Evolutionary conservation across 92 coral and sea anemone species (phyloP).

Genomic region (Parazoanthus darwini): DNA sequence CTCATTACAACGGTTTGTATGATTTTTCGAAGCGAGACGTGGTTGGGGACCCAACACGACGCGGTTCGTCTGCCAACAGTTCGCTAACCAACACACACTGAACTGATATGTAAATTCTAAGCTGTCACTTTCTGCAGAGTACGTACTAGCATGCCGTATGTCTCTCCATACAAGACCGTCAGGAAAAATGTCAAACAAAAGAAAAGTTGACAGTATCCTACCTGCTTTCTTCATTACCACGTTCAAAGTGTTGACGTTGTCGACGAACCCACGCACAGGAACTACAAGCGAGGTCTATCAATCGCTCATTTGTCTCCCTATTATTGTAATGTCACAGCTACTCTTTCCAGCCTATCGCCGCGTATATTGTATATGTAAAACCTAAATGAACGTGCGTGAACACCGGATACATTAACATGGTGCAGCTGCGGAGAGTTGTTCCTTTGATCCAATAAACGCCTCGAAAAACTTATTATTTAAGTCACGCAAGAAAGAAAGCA

Average conservation of each 20-base stretch:
- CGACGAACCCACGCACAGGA: neutral
- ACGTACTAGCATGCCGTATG: neutral
- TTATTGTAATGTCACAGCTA: conserved; percentile 10
- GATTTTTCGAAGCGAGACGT: neutral
- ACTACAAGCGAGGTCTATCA: neutral
- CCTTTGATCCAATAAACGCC: neutral
- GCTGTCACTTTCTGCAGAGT: neutral
- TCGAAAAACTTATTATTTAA: too few relatives aligned
- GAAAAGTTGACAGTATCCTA: neutral
- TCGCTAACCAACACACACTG: too few relatives aligned
- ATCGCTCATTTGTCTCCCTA: neutral
- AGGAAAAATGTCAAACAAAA: neutral
- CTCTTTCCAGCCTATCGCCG: conserved; percentile 6
- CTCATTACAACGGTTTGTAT: neutral
- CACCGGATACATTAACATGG: conserved; percentile 5
- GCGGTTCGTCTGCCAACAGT: neutral
- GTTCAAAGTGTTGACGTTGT: neutral
- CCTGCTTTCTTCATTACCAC: neutral
- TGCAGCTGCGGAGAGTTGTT: neutral
- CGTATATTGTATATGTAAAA: neutral
- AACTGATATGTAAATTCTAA: neutral
- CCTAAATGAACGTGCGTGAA: neutral
- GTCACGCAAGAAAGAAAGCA: neutral
- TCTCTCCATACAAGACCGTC: neutral
- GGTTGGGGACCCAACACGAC: neutral